Base-by-base conservation (phyloP, 2,888 invertebrate genomes). In the Agrochola macilenta region DNA sequence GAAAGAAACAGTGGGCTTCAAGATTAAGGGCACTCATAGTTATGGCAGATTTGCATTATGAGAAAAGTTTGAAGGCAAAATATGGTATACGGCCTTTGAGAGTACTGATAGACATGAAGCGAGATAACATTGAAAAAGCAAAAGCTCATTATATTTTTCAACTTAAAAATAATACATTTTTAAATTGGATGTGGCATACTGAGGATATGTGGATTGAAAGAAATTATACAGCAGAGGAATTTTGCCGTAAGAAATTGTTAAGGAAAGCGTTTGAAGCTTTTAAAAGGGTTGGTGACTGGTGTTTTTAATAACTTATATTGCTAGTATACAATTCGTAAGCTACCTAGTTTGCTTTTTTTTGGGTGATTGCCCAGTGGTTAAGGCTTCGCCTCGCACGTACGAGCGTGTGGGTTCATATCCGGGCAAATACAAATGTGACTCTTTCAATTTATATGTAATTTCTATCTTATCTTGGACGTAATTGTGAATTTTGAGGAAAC, bases 171-270 rank as follows among this genome's bases (percentile, higher is more conserved):
- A 97, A 95, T 79, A 90, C 93, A 30, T 97, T 97, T 84, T 87
- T 93, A 39, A 91, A 95, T 78, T 97, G 97, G 97, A 97, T 97
- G 93, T 95, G 95, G 91, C 92, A 96, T 76, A 97, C 97, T 39
- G 95, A 95, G 70, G 95, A 95, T 69, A 93, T 95, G 90, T 95
- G 96, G 92, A 95, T 94, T 66, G 95, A 97, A 81, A 97, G 97
- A 89, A 95, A 96, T 89, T 93, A 94, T 84, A 96, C 95, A 77
- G 98, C 98, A 0, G 96, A 97, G 78, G 93, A 97, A 39, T 97
- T 97, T 87, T 95, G 97, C 87, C 92, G 96, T 20, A 96, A 93
- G 78, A 97, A 96, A 64, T 81, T 97, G 23, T 93, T 97, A 69
- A 93, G 92, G 52, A 96, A 92, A 85, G 90, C 90, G 14, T 95